Evolutionary conservation across 2,113 vertebrate species (phyloP).

Genomic region (Grantiella picta): DNA sequence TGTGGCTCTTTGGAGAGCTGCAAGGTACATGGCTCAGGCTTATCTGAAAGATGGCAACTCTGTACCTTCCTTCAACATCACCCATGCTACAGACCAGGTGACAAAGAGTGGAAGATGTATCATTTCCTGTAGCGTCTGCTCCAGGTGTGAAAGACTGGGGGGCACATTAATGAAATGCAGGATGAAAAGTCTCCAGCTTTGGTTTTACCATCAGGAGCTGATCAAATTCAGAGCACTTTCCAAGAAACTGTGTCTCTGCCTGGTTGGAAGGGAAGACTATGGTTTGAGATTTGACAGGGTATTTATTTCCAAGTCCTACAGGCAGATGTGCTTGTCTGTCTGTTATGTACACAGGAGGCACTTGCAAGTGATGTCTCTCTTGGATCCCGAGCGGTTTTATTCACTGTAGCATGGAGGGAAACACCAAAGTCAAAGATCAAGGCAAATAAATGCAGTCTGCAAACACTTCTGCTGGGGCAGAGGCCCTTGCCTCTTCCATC

Average conservation of each 20-base stretch:
- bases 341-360: fast-evolving
- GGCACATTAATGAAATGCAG: not conserved
- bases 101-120: not conserved
- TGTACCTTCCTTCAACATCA: not conserved
- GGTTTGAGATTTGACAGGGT: not conserved
- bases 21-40: not conserved
- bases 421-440: not conserved
- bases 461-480: not conserved
- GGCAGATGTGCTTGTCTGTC: not conserved
- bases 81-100: not conserved
- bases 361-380: not conserved
- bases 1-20: not conserved
- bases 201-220: not conserved
- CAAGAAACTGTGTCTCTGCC: not conserved
- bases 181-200: not conserved
- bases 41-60: not conserved
- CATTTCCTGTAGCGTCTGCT: not conserved
- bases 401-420: not conserved
- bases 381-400: not conserved
- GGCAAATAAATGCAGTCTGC: not conserved
- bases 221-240: not conserved
- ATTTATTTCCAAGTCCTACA: not conserved
- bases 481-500: not conserved
- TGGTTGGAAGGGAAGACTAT: not conserved
- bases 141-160: not conserved